A percentile compares a stretch with the other conserved stretches of the same genome.
Conservation (phyloP, 2,797 vertebrate genomes). For the Otus scops region DNA sequence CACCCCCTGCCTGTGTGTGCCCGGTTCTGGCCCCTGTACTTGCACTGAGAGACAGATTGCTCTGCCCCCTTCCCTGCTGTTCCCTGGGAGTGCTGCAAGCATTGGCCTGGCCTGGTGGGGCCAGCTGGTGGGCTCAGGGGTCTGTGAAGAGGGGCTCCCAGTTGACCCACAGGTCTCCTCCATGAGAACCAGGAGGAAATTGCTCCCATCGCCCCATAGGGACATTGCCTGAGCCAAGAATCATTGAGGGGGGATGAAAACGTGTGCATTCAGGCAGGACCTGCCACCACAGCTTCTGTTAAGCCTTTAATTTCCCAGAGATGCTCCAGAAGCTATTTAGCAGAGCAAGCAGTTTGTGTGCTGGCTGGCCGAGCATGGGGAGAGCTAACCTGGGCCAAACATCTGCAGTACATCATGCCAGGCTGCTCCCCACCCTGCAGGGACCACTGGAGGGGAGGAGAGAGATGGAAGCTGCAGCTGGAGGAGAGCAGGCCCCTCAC, state of each 20-base stretch:
- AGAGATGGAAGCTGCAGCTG: not conserved
- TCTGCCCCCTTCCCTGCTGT: not conserved
- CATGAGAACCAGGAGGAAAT: not conserved
- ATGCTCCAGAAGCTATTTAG: not conserved
- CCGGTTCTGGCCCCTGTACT: not conserved
- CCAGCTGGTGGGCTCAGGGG: not conserved
- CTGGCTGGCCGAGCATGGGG: not conserved
- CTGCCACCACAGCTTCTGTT: not conserved
- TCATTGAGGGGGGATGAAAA: not conserved
- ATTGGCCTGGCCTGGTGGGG: fast-evolving
- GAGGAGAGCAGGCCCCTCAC: not conserved
- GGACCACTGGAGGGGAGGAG: not conserved
- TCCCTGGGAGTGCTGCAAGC: not conserved
- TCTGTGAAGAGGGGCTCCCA: not conserved
- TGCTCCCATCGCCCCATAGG: fast-evolving
- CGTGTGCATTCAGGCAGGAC: not conserved
- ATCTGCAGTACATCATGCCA: not conserved
- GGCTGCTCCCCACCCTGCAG: not conserved
- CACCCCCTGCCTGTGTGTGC: not conserved
- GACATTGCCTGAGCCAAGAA: not conserved
- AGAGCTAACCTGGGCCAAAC: not conserved
- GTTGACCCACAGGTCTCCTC: not conserved
- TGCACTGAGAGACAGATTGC: not conserved
- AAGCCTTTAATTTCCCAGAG: not conserved
- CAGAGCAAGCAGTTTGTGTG: not conserved